Conservation (phyloP, 2,113 vertebrate species). For the Calyptommatus sinebrachiatus region DNA sequence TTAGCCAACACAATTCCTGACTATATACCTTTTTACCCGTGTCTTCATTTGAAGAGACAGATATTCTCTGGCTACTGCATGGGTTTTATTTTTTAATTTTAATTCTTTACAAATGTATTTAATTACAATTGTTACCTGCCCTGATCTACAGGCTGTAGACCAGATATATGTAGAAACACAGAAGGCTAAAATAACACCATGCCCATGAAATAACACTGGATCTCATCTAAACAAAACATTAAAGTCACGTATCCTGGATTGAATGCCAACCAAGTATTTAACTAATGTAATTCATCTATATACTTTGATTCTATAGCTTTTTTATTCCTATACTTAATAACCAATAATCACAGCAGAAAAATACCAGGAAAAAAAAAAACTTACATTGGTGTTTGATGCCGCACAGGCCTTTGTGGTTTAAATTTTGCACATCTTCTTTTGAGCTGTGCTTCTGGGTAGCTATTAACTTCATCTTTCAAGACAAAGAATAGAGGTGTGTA, state of each 20-base stretch:
- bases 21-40: too few species aligned
- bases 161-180: too few species aligned
- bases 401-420: background rate
- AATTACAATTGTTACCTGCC: too few species aligned
- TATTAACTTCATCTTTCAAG: slow-evolving; percentile 60
- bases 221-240: background rate
- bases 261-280: background rate
- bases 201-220: background rate
- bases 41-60: too few species aligned
- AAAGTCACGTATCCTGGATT: background rate
- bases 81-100: too few species aligned
- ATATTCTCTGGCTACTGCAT: too few species aligned
- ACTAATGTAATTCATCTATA: rapidly evolving
- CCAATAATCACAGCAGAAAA: background rate
- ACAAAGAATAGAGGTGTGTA: background rate
- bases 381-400: background rate
- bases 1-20: too few species aligned
- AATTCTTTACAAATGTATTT: too few species aligned
- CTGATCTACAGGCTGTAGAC: too few species aligned
- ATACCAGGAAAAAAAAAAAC: background rate
- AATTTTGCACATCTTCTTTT: slow-evolving; percentile 43
- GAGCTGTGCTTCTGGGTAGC: slow-evolving; percentile 53
- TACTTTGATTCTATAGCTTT: background rate
- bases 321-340: background rate
- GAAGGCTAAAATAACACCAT: background rate